phyloP scores from a whole-genome alignment of 2,888 invertebrate species.

The Silvanus unidentatus region DNA sequence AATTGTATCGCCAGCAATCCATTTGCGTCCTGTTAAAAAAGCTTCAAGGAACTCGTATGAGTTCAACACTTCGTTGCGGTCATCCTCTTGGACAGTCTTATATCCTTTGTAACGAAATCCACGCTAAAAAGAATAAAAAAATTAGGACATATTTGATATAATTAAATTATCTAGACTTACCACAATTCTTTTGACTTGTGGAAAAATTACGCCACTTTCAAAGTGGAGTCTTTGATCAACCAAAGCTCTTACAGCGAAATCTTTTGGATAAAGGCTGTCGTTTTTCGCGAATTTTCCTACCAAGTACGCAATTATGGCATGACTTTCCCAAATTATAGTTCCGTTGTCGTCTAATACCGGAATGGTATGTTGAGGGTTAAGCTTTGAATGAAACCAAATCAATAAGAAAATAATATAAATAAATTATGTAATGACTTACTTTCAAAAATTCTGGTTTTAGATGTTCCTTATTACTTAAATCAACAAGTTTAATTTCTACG shows the following conservation, averaged over 20 bases:
- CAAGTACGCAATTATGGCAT: conserved; percentile 50
- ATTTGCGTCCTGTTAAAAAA: conserved; percentile 47
- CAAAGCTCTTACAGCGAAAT: conserved; percentile 46
- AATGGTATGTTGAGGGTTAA: conserved; percentile 54
- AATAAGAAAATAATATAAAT: not conserved
- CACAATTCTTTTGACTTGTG: too few relatives aligned
- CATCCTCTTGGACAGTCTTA: not conserved
- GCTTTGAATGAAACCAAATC: conserved; percentile 33
- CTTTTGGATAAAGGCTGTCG: conserved; percentile 52
- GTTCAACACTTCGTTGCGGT: conserved; percentile 43
- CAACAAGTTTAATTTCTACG: conserved; percentile 43
- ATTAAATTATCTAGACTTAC: too few relatives aligned
- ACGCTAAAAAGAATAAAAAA: too few relatives aligned
- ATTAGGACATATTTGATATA: too few relatives aligned
- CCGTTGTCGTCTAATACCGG: conserved; percentile 55
- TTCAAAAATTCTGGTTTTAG: conserved; percentile 43
- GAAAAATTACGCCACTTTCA: conserved; percentile 50
- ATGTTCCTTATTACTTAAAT: conserved; percentile 43
- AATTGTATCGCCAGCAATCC: conserved; percentile 46
- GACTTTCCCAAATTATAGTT: conserved; percentile 48
- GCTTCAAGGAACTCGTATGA: conserved; percentile 46
- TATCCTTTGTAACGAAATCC: too few relatives aligned
- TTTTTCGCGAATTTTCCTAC: conserved; percentile 51
- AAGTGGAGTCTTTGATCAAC: conserved; percentile 53
- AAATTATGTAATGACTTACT: conserved; percentile 42